Percentiles rank a stretch among this genome's conserved stretches.
Conservation (phyloP, 2,797 vertebrate genomes). For the Nyctalus aviator region DNA sequence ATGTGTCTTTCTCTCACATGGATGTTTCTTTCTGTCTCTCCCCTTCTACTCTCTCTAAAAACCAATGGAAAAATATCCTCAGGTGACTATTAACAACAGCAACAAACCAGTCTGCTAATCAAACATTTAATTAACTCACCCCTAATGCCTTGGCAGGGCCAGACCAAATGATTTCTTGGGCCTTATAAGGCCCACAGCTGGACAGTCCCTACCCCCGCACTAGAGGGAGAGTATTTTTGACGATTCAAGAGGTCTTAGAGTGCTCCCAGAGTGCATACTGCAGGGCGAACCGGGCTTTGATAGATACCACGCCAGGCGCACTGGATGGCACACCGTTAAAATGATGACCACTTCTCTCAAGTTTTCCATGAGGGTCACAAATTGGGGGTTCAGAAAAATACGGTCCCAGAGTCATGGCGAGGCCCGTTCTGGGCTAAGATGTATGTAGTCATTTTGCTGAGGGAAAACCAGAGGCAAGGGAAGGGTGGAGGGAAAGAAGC, state of each 20-base stretch:
- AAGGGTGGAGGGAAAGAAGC: not conserved
- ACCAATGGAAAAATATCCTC: too few species aligned
- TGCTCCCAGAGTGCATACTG: slow-evolving; percentile 32
- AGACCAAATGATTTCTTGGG: too few species aligned
- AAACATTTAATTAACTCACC: too few species aligned
- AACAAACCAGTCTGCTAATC: too few species aligned
- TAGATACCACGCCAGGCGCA: slow-evolving; percentile 17
- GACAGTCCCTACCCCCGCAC: too few species aligned
- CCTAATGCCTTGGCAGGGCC: too few species aligned
- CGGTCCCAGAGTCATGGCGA: not conserved
- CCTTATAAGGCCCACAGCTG: too few species aligned
- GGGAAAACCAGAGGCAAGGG: not conserved
- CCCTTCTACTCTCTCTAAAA: too few species aligned
- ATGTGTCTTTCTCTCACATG: too few species aligned
- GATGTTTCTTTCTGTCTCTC: too few species aligned
- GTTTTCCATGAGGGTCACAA: slow-evolving; percentile 51
- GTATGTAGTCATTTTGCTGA: not conserved
- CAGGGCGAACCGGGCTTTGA: not conserved
- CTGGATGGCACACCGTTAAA: slow-evolving; percentile 33
- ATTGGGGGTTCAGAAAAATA: slow-evolving; percentile 37
- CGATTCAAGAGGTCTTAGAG: not conserved
- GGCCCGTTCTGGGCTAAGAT: not conserved
- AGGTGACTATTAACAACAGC: too few species aligned
- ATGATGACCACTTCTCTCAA: slow-evolving; percentile 29
- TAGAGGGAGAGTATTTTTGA: slow-evolving; percentile 32